Base-by-base conservation (phyloP, 2,797 vertebrate species). In the Peromyscus melanophrys region DNA sequence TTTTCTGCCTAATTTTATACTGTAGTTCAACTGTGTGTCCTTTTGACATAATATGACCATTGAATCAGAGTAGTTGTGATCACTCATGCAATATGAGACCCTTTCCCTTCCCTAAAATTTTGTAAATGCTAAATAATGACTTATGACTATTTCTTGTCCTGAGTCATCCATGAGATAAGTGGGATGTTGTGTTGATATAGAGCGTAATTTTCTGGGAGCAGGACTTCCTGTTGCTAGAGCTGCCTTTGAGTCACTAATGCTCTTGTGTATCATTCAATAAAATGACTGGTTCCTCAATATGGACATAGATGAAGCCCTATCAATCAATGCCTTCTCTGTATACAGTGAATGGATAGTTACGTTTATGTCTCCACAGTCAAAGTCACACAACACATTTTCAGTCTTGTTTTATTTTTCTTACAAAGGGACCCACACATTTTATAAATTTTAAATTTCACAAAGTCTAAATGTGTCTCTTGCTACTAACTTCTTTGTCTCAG, bases 321-420 rank as follows among this genome's bases (percentile, higher is more conserved):
- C 23, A 27, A 37, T 37, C 17, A 71, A 21, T 43, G 23, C 8
- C 4, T 75, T 75, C 21, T 27, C 29, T 23, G 43, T 43, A 11
- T 75, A 40, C 9, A 25, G 73, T 43, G 37, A 75, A 75, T 75
- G 23, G 40, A 43, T 27, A 21, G 43, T 75, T 43, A 43, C 27
- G 37, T 69, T 63, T n/a, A 43, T 23, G 8, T 69, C 65, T 43
- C 40, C 40, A 27, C 23, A 43, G 73, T 43, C 21, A 69, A 69
- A 25, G 40, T 43, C 25, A 75, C 37, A 5, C 37, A 43, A 43
- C 4, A 75, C 43, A 75, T 75, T 89, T 85, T 85, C 14, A 95
- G 69, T 61, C 25, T 81, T 90, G 21, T 43, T 31, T n/a, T 90
- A 55, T 85, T 96, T 83, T 73, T 13, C 29, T 73, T 84, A 67